These are phyloP conservation scores for Artemia sinica DNA, from an alignment of 2,888 invertebrate genomes.

Conservation along the genomic window DNA sequence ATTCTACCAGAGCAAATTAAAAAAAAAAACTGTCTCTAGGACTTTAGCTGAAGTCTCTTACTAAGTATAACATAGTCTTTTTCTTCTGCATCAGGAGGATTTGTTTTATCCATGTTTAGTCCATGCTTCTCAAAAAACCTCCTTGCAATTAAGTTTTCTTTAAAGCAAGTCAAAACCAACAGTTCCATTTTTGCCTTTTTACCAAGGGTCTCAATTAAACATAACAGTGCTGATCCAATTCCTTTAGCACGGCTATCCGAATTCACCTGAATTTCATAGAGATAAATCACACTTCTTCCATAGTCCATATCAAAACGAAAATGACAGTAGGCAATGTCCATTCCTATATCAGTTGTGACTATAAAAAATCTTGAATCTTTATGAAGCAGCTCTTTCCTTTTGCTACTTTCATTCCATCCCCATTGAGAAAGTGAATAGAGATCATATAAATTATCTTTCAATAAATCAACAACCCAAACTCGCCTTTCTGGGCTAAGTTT, in stretches of 20 bases:
- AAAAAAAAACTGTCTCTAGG: not conserved
- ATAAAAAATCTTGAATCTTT: constrained; percentile 54
- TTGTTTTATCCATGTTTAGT: constrained; percentile 42
- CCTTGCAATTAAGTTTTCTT: not conserved
- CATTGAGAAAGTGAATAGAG: constrained; percentile 36
- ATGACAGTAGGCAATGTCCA: constrained; percentile 54
- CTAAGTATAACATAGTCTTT: constrained; percentile 46
- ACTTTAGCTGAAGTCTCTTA: constrained; percentile 24
- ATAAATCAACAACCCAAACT: constrained; percentile 32
- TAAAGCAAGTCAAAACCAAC: not conserved
- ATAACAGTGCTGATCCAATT: not conserved
- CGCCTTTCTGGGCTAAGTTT: constrained; percentile 28
- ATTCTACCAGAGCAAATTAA: not conserved
- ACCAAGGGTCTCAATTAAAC: not conserved
- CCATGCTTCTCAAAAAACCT: constrained; percentile 12
- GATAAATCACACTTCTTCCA: constrained; percentile 56
- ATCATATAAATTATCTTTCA: constrained; percentile 31
- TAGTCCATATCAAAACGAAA: constrained; percentile 68
- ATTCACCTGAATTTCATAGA: constrained; percentile 36
- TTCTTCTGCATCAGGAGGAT: constrained; percentile 42
- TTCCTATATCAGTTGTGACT: constrained; percentile 37
- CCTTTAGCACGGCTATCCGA: not conserved
- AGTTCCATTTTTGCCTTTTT: constrained; percentile 10
- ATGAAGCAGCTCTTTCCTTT: constrained; percentile 52
- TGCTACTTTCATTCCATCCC: constrained; percentile 60